Evolutionary conservation across 2,888 invertebrate species (phyloP).

Genomic region (Drosophila paracracens): DNA sequence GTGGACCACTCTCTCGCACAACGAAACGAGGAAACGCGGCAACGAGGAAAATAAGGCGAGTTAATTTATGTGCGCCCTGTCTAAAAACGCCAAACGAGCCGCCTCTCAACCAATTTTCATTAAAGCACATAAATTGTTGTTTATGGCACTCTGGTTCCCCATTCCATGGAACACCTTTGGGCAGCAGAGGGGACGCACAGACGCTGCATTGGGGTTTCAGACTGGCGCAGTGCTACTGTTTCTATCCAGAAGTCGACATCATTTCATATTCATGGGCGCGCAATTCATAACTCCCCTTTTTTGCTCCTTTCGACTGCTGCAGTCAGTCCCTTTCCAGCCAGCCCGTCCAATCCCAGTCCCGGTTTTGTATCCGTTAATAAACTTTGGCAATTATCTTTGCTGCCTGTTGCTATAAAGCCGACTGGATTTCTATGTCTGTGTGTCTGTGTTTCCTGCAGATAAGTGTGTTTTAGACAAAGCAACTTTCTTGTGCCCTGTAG

Average conservation of each 20-base stretch:
- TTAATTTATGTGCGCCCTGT: slow-evolving; percentile 69
- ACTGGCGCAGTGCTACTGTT: slow-evolving; percentile 21
- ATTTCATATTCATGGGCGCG: slow-evolving; percentile 74
- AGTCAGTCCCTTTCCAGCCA: background rate
- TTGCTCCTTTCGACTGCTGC: slow-evolving; percentile 26
- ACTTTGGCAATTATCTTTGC: slow-evolving; percentile 75
- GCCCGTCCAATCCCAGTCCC: background rate
- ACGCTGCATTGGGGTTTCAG: slow-evolving; percentile 18
- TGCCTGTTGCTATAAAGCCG: slow-evolving; percentile 68
- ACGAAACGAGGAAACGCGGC: background rate
- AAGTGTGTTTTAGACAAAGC: slow-evolving; percentile 14
- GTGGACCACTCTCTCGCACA: slow-evolving; percentile 5
- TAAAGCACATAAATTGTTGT: slow-evolving; percentile 78
- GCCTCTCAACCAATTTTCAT: slow-evolving; percentile 74
- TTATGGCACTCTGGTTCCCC: slow-evolving; percentile 54
- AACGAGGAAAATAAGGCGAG: slow-evolving; percentile 36
- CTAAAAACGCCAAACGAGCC: slow-evolving; percentile 61
- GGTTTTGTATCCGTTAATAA: slow-evolving; percentile 68
- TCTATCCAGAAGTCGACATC: slow-evolving; percentile 43
- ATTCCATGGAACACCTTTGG: slow-evolving; percentile 26
- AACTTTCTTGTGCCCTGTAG: slow-evolving; percentile 17
- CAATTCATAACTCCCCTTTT: slow-evolving; percentile 53
- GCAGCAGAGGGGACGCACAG: slow-evolving; percentile 7
- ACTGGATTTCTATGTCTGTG: background rate
- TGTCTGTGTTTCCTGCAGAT: slow-evolving; percentile 2